Evolutionary conservation across 2,113 vertebrate species (phyloP).

Genomic region (Prietella phreatophila): DNA sequence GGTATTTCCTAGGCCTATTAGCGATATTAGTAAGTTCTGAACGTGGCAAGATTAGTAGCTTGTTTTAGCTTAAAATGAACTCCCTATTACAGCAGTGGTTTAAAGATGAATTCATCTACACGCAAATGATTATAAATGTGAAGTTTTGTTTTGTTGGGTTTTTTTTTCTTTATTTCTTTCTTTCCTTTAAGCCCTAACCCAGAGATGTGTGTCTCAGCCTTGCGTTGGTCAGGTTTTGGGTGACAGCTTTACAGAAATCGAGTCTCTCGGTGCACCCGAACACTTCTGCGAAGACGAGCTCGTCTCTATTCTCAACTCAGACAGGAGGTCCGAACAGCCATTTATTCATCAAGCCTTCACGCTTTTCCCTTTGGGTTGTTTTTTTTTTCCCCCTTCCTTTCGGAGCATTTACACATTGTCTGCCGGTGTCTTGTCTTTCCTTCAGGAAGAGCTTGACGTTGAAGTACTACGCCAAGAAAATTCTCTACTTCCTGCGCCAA

Average conservation of each 20-base stretch:
- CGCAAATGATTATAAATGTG: background rate
- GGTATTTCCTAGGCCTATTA: background rate
- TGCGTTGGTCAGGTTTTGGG: conserved; percentile 86
- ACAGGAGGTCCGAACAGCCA: conserved; percentile 80
- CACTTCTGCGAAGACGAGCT: conserved; percentile 98
- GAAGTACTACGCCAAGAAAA: conserved; percentile 99
- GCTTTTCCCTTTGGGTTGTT: background rate
- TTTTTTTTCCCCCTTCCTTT: background rate
- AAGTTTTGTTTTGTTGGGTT: background rate
- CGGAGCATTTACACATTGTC: background rate
- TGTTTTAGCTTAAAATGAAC: too few relatives aligned
- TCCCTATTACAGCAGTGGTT: too few relatives aligned
- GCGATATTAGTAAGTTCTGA: background rate
- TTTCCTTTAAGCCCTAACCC: conserved; percentile 59
- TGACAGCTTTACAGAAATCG: conserved; percentile 94
- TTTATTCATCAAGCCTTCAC: background rate
- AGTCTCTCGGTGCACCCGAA: conserved; percentile 87
- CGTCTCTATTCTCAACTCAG: conserved; percentile 88
- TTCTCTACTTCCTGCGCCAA: conserved; percentile 94
- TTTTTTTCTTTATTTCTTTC: background rate
- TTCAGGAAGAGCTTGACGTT: conserved; percentile 88
- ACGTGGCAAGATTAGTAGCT: too few relatives aligned
- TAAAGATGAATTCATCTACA: background rate
- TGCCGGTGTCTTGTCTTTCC: conserved; percentile 14
- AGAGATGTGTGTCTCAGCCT: conserved; percentile 67